Conservation (phyloP, 2,797 vertebrate genomes). For the Epinephelus awoara region DNA sequence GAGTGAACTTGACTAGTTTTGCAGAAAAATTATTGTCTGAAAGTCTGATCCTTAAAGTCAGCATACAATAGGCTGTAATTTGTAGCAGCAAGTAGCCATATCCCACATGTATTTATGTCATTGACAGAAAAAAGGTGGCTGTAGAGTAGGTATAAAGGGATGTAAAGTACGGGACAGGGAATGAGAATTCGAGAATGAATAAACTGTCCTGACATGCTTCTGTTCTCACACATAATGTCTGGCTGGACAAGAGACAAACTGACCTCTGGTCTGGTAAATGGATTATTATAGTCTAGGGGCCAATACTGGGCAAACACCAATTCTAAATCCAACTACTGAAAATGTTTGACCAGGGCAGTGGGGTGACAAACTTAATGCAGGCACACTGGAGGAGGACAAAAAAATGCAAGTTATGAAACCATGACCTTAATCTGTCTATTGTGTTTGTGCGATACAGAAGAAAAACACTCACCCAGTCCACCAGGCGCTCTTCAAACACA, state of each 20-base stretch:
- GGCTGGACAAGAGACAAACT: neutral
- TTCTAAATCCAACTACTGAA: slow-evolving; percentile 8
- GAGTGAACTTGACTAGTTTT: neutral
- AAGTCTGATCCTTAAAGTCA: slow-evolving; percentile 15
- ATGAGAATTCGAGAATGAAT: neutral
- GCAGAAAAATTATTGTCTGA: neutral
- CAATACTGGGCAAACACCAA: neutral
- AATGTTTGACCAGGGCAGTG: slow-evolving; percentile 10
- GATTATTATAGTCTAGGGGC: slow-evolving; percentile 21
- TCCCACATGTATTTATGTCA: neutral
- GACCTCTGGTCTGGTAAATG: slow-evolving; percentile 31
- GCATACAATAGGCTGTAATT: neutral
- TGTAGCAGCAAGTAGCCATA: neutral
- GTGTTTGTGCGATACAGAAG: slow-evolving; percentile 40
- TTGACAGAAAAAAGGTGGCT: neutral
- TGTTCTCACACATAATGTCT: slow-evolving; percentile 7
- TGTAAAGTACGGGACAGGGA: neutral
- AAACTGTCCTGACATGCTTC: neutral
- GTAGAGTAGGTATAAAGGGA: neutral
- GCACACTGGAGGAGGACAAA: slow-evolving; percentile 11
- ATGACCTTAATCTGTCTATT: slow-evolving; percentile 63
- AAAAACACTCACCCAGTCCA: slow-evolving; percentile 15
- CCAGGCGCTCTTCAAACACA: slow-evolving; percentile 24
- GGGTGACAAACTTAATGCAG: neutral
- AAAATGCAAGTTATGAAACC: slow-evolving; percentile 56